Conservation (phyloP, 1,140 invertebrate species). For the fruit fly (Drosophila melanogaster) region Release_6_plus_ISO1_MT NT_037436.4:5974501-5975000, state of each 20-base stretch:
- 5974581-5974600: conserved; percentile 32
- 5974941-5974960: conserved; percentile 17
- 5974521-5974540: neutral
- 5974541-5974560: neutral
- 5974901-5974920: conserved; percentile 68
- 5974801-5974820: conserved; percentile 76
- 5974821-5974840: conserved; percentile 67
- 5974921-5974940: conserved; percentile 48
- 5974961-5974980: neutral
- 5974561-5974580: conserved; percentile 10
- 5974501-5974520: conserved; percentile 23
- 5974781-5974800: conserved; percentile 44
- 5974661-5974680: conserved; percentile 67
- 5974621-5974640: conserved; percentile 44
- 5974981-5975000: conserved; percentile 19
- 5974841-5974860: conserved; percentile 37
- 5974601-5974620: conserved; percentile 10
- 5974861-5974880: conserved; percentile 12
- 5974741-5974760: conserved; percentile 68
- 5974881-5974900: conserved; percentile 53
- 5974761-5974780: conserved; percentile 43
- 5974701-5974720: conserved; percentile 56
- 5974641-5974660: conserved; percentile 49
- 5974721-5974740: conserved; percentile 71
- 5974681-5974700: conserved; percentile 41